Evolutionary conservation across 1,140 invertebrate genomes (phyloP), one percentile per base, ranked within the genome.

Genomic region (Penaeus chinensis): DNA sequence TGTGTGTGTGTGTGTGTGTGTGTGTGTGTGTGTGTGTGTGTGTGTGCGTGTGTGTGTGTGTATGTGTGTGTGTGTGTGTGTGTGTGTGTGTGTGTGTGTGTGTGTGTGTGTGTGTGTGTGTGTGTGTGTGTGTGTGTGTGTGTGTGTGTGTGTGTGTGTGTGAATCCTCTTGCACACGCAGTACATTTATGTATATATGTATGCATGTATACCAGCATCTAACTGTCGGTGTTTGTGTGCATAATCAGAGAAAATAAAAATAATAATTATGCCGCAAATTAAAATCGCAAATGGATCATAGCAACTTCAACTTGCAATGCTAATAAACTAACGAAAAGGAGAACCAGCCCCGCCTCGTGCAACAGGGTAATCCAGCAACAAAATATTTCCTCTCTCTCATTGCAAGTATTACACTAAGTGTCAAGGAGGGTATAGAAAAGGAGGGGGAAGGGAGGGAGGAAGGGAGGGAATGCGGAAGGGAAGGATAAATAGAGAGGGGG

Each of bases 1-100:
- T 83, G 27, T 84, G 47, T 84, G 24, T 84, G n/a, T 66, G 42
- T 84, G 32, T 60, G 32, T 84, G 32, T 74, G n/a, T 77, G 22
- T 84, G 24, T 76, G 42, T 76, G 24, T 84, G 27, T 84, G 54
- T 84, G 54, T 74, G 32, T 84, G 32, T 84, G 54, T 84, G n/a
- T 84, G 47, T 84, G 47, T 84, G 37, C 74, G 13, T 87, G 27
- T 77, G 37, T 77, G 37, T 78, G 1, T 78, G 24, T 78, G 61
- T 83, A 4, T 83, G 63, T 83, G 27, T 84, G 47, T 84, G 24
- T 84, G n/a, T 66, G 47, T 84, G 37, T 60, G 32, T 84, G 37
- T 76, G n/a, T 77, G n/a, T 60, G 61, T 83, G 18, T 83, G 63
- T 83, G 27, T 84, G 47, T 84, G 24, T 84, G n/a, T 66, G 47